Evolutionary conservation across 2,797 vertebrate genomes (phyloP).

Genomic region (Lerista edwardsae): DNA sequence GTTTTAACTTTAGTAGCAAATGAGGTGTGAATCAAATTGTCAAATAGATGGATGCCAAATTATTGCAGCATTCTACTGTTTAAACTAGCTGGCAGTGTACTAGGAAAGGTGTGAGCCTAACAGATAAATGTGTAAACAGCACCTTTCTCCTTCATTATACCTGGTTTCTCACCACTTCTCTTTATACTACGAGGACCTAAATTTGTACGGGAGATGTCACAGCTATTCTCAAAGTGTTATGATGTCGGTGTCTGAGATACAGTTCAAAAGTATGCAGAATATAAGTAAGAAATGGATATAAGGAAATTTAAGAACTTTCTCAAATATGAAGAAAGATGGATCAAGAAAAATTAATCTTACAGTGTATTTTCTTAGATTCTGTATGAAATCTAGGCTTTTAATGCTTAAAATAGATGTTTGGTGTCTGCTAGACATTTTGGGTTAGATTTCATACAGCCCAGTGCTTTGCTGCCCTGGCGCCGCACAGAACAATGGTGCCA

Average conservation of each 20-base stretch:
- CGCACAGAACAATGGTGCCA: too few relatives aligned
- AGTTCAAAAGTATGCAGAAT: constrained; percentile 40
- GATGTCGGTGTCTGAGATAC: constrained; percentile 45
- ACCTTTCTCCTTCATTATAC: constrained; percentile 62
- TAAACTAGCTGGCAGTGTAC: constrained; percentile 61
- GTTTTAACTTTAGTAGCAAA: constrained; percentile 73
- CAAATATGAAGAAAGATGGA: constrained; percentile 58
- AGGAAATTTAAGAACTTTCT: constrained; percentile 56
- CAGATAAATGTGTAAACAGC: constrained; percentile 68
- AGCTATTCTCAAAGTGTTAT: constrained; percentile 47
- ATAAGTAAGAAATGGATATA: constrained; percentile 58
- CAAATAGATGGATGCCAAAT: constrained; percentile 68
- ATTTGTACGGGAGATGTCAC: constrained; percentile 47
- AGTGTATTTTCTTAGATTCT: constrained; percentile 39
- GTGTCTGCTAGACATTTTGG: constrained; percentile 52
- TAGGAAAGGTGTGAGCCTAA: constrained; percentile 67
- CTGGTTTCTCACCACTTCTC: constrained; percentile 63
- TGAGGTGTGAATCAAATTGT: constrained; percentile 77
- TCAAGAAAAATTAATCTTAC: constrained; percentile 57
- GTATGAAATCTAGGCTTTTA: constrained; percentile 9
- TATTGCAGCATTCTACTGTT: constrained; percentile 59
- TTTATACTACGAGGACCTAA: constrained; percentile 57
- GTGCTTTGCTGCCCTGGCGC: too few relatives aligned
- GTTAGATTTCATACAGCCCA: too few relatives aligned
- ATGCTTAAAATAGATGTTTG: constrained; percentile 36